Evolutionary conservation across 2,113 vertebrate genomes (phyloP).

Genomic region (Tragulus kanchil): DNA sequence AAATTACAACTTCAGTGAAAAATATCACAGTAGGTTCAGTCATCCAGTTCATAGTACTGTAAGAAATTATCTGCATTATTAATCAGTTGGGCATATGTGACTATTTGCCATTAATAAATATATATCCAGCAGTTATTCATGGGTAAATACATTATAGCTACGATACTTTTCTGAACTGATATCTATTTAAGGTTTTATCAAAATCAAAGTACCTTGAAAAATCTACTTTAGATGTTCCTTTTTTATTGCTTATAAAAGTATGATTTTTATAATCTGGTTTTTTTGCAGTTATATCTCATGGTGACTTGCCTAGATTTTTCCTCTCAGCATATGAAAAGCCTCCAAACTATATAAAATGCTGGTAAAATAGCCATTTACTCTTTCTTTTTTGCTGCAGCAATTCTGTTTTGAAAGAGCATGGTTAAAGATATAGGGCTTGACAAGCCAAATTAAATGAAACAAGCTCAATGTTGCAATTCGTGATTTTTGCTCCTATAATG

Average conservation of each 20-base stretch:
- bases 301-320: slow-evolving; percentile 67
- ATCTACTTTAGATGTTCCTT: not conserved
- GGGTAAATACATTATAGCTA: slow-evolving; percentile 9
- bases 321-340: slow-evolving; percentile 54
- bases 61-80: slow-evolving; percentile 61
- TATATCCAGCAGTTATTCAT: slow-evolving; percentile 53
- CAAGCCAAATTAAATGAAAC: slow-evolving; percentile 79
- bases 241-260: slow-evolving; percentile 68
- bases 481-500: slow-evolving; percentile 68
- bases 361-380: slow-evolving; percentile 78
- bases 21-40: slow-evolving; percentile 69
- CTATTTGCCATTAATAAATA: slow-evolving; percentile 58
- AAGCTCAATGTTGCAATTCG: slow-evolving; percentile 70
- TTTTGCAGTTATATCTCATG: slow-evolving; percentile 69
- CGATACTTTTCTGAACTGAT: slow-evolving; percentile 59
- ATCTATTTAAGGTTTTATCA: slow-evolving; percentile 70
- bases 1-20: slow-evolving; percentile 63
- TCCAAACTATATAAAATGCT: slow-evolving; percentile 67
- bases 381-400: slow-evolving; percentile 84
- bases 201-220: slow-evolving; percentile 65
- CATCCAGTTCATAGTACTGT: slow-evolving; percentile 54
- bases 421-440: slow-evolving; percentile 73
- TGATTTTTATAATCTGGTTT: slow-evolving; percentile 67
- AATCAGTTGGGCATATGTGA: slow-evolving; percentile 61
- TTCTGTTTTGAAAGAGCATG: slow-evolving; percentile 81